A percentile compares a stretch with the other conserved stretches of the same genome.
These are phyloP conservation scores for Tetragonula clypearis DNA, from an alignment of 1,140 invertebrate species.

Conservation along the genomic window DNA sequence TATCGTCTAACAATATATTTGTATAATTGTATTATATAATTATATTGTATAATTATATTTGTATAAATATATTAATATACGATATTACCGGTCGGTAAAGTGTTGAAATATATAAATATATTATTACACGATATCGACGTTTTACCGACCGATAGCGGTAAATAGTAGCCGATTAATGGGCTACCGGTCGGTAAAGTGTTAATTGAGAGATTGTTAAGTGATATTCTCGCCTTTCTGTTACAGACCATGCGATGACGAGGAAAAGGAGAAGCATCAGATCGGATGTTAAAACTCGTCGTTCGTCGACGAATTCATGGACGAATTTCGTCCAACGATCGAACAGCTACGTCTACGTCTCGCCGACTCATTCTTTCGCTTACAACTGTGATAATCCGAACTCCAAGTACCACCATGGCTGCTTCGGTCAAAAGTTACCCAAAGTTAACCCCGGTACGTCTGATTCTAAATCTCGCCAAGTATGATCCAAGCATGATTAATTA, in stretches of 20 bases:
- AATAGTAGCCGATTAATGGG: no score
- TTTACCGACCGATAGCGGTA: no score
- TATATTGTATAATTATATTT: no score
- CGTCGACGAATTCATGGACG: slow-evolving; percentile 3
- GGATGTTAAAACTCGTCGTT: neutral
- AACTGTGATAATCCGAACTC: neutral
- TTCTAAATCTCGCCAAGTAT: no score
- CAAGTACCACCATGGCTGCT: slow-evolving; percentile 20
- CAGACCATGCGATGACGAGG: slow-evolving; percentile 55
- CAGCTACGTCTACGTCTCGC: slow-evolving; percentile 30
- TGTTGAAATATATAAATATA: no score
- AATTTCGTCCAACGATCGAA: neutral
- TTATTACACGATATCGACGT: no score
- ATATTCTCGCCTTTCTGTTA: neutral
- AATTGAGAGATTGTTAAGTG: neutral
- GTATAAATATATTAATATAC: no score
- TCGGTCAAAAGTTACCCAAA: neutral
- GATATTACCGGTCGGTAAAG: no score
- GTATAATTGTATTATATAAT: no score
- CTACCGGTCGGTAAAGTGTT: no score
- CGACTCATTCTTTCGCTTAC: slow-evolving; percentile 31
- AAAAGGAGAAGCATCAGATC: slow-evolving; percentile 42
- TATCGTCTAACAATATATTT: no score
- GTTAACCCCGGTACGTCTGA: neutral
- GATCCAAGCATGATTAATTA: no score